phyloP scores from a whole-genome alignment of 2,113 vertebrate species.

The Myodes glareolus region DNA sequence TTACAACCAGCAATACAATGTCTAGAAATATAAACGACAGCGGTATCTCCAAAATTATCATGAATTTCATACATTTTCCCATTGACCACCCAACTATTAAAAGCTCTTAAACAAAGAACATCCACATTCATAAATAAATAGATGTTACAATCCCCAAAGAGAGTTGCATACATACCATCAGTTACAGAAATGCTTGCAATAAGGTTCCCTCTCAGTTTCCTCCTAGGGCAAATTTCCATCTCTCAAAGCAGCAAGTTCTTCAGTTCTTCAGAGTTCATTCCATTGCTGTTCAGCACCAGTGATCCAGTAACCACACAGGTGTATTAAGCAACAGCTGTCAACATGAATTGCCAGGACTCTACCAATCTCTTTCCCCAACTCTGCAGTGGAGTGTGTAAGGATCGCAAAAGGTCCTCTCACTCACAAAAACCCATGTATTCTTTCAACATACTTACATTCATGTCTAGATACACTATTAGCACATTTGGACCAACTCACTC shows the following conservation, averaged over 20 bases:
- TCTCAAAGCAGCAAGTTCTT: conserved; percentile 43
- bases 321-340: conserved; percentile 52
- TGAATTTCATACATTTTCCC: not conserved
- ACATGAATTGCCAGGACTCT: conserved; percentile 67
- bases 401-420: conserved; percentile 43
- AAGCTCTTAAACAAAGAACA: conserved; percentile 21
- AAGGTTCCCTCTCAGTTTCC: conserved; percentile 41
- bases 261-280: conserved; percentile 55
- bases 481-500: conserved; percentile 3
- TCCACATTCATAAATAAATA: not conserved
- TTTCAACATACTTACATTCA: conserved; percentile 16
- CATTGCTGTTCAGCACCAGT: conserved; percentile 19
- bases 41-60: conserved; percentile 2
- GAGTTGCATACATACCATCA: conserved; percentile 77
- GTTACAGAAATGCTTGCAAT: conserved; percentile 34
- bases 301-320: conserved; percentile 59
- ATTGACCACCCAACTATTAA: not conserved
- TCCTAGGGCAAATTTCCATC: conserved; percentile 8
- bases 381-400: conserved; percentile 51
- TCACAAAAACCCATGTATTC: conserved; percentile 46
- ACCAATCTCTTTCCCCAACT: conserved; percentile 64
- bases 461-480: not conserved
- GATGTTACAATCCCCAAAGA: conserved; percentile 17
- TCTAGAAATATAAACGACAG: conserved; percentile 25
- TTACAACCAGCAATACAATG: not conserved